Evolutionary conservation across 1,140 invertebrate genomes (phyloP).

Genomic region (Protaetia brevitarsis): DNA sequence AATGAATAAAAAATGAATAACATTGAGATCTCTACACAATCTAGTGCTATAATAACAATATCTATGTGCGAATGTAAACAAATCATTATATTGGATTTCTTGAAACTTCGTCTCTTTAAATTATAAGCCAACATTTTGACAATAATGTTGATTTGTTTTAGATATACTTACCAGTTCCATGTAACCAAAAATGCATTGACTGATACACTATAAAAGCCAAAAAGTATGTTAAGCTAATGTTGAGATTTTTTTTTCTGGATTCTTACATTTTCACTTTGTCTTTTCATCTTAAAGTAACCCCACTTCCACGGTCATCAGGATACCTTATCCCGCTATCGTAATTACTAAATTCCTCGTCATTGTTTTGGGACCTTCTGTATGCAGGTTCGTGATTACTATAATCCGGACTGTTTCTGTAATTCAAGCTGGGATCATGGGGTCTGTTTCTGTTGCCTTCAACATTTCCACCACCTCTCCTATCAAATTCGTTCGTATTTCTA

Average conservation of each 20-base stretch:
- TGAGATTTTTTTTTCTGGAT: not conserved
- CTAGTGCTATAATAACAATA: too few relatives aligned
- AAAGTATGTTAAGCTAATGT: not conserved
- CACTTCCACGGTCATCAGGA: not conserved
- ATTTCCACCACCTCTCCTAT: not conserved
- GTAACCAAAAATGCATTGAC: slow-evolving; percentile 8
- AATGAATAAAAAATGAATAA: too few relatives aligned
- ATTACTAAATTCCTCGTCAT: too few relatives aligned
- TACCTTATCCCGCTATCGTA: not conserved
- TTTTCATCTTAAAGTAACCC: not conserved
- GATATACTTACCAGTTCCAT: slow-evolving; percentile 14
- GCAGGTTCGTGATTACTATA: not conserved
- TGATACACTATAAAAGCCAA: not conserved
- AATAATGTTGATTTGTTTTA: too few relatives aligned
- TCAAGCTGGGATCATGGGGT: not conserved
- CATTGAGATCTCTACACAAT: too few relatives aligned
- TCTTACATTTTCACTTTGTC: not conserved
- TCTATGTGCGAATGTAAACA: too few relatives aligned
- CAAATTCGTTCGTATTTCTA: not conserved
- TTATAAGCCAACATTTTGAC: too few relatives aligned
- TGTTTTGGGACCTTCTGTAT: too few relatives aligned
- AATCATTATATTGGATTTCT: too few relatives aligned
- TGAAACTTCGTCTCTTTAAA: too few relatives aligned
- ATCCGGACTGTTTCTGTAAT: not conserved
- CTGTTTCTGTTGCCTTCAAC: not conserved